These are phyloP conservation scores for Argynnis bischoffii DNA, from an alignment of 2,888 invertebrate species.

Conservation along the genomic window DNA sequence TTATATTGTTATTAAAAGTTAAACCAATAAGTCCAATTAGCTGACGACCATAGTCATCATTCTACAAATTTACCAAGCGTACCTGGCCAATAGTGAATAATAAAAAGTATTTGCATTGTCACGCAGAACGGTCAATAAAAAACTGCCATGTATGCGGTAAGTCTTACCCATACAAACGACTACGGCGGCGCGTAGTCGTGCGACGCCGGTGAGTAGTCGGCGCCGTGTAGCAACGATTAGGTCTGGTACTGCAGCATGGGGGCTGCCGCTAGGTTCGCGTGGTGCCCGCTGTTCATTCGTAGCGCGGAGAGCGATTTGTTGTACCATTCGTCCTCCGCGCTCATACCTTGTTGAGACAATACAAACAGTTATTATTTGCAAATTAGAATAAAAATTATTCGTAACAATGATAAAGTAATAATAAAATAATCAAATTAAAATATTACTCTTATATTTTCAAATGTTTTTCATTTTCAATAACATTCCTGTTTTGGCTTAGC, in stretches of 20 bases:
- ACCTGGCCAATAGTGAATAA: background rate
- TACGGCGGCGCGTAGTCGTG: constrained; percentile 69
- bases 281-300: constrained; percentile 97
- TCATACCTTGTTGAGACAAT: constrained; percentile 87
- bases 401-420: no score
- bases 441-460: no score
- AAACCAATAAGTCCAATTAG: background rate
- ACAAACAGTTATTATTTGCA: background rate
- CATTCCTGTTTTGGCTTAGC: no score
- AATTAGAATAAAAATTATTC: no score
- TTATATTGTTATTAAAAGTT: background rate
- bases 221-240: constrained; percentile 88
- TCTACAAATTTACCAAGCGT: constrained; percentile 12
- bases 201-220: constrained; percentile 78
- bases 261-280: constrained; percentile 96
- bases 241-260: constrained; percentile 99
- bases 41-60: background rate
- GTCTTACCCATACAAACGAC: constrained; percentile 16
- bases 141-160: constrained; percentile 10
- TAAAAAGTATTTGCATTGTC: background rate
- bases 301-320: constrained; percentile 98
- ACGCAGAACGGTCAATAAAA: constrained; percentile 5
- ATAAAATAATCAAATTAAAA: no score
- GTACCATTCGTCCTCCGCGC: constrained; percentile 98
- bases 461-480: no score